These are phyloP conservation scores for Ceratina australensis DNA, from an alignment of 1,140 invertebrate genomes.

Conservation along the genomic window DNA sequence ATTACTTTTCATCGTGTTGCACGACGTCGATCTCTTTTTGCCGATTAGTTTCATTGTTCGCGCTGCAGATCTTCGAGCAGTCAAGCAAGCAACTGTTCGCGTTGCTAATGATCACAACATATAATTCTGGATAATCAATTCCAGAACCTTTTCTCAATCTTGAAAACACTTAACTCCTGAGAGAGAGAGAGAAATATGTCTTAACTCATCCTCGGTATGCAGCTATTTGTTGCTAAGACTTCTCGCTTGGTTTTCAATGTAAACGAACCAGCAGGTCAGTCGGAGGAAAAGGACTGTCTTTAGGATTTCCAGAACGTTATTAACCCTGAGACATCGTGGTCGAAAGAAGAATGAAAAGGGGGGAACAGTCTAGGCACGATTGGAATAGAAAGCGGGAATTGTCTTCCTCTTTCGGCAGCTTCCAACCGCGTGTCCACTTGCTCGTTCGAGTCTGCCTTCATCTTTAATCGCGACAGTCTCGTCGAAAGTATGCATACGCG, in stretches of 20 bases:
- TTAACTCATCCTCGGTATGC: too few species aligned
- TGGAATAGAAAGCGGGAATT: background rate
- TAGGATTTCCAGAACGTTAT: background rate
- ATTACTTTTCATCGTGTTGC: background rate
- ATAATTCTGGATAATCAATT: too few species aligned
- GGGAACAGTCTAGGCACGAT: background rate
- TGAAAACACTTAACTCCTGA: too few species aligned
- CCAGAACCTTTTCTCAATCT: too few species aligned
- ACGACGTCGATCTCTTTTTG: background rate
- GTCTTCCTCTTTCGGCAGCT: background rate
- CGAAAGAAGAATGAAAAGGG: background rate
- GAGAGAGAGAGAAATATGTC: too few species aligned
- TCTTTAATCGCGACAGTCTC: conserved; percentile 24
- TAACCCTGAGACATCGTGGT: background rate
- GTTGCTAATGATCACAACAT: too few species aligned
- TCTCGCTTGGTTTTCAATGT: too few species aligned
- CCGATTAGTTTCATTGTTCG: background rate
- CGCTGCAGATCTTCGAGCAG: background rate
- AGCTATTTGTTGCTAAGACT: too few species aligned
- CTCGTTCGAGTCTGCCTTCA: background rate
- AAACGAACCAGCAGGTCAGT: too few species aligned
- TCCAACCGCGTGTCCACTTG: background rate
- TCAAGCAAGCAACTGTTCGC: background rate
- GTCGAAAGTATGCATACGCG: conserved; percentile 31
- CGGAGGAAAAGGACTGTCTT: too few species aligned